Percentiles rank a stretch among this genome's conserved stretches.
These are phyloP conservation scores for Pachyrhynchus sulphureomaculatus DNA, from an alignment of 1,140 invertebrate species.

Conservation along the genomic window DNA sequence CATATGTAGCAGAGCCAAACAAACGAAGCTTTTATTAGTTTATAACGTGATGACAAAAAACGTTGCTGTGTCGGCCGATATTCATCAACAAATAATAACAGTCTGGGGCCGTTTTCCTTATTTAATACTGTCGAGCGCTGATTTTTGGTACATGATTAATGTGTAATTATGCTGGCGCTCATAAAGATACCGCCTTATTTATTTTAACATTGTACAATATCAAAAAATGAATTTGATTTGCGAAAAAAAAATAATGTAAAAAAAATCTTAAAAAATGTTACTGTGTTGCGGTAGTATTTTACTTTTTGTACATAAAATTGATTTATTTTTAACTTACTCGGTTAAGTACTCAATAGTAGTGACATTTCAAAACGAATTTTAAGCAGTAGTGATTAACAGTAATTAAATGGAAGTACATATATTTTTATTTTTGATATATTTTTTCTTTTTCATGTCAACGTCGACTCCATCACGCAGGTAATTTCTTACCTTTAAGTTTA, in stretches of 20 bases:
- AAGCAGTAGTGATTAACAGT: constrained; percentile 30
- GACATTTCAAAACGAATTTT: constrained; percentile 38
- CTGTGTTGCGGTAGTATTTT: constrained; percentile 44
- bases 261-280: constrained; percentile 1
- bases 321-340: constrained; percentile 18
- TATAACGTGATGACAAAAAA: too few relatives aligned
- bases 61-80: too few relatives aligned
- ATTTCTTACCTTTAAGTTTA: neutral
- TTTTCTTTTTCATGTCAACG: constrained; percentile 5
- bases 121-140: too few relatives aligned
- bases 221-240: neutral
- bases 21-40: too few relatives aligned
- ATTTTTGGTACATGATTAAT: too few relatives aligned
- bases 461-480: neutral
- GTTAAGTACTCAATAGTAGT: constrained; percentile 5
- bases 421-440: constrained; percentile 5
- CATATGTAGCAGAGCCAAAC: too few relatives aligned
- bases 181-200: too few relatives aligned
- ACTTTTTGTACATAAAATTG: constrained; percentile 27
- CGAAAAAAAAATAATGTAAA: constrained; percentile 3
- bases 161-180: too few relatives aligned
- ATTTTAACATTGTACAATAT: too few relatives aligned
- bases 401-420: too few relatives aligned
- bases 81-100: too few relatives aligned
- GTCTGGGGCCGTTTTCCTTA: too few relatives aligned